Base-by-base conservation (phyloP, 1,140 invertebrate genomes). In the Reticulitermes speratus region DNA sequence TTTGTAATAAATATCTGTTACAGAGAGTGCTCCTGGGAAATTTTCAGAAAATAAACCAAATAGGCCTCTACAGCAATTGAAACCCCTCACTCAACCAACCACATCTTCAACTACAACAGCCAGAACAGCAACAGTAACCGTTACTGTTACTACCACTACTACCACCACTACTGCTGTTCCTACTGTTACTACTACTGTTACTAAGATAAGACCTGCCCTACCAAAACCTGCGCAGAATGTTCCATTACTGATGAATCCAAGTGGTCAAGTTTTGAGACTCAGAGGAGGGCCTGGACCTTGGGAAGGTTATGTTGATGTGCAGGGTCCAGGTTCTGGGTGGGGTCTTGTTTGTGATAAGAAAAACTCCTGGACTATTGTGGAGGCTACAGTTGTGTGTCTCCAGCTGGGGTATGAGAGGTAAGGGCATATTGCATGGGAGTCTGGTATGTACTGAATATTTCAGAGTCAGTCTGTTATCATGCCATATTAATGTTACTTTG, bases 271-370 rank as follows among this genome's bases (percentile, higher is more conserved):
- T 30, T 85, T 94, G 83, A 89, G 93, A 52, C 89, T 94, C 21
- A 90, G 93, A 48, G 93, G 92, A 19, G 93, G 93, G 30, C 89
- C 90, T 1, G 90, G 89, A 44, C 91, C 91, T 44, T 89, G 90
- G 86, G 92, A 93, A 84, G 93, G 93, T 11, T 94, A 93, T 85
- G 90, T 94, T 3, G 92, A 94, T 89, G 91, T 93, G 30, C 90
- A 91, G 88, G 90, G 91, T 14, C 87, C 86, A 12, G 88, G 89
- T 82, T 89, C 90, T 48, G 90, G 91, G 12, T 94, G 93, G 93
- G 92, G 93, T 44, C 87, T 92, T 14, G 90, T 93, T 86, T 93
- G 93, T 82, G 93, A 94, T 88, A 88, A 90, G 3, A 89, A 88
- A 85, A 90, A 91, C 82, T 87, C 88, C 48, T 94, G 93, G 93